A percentile compares a stretch with the other conserved stretches of the same genome.
These are phyloP conservation scores for Otocyon megalotis DNA, from an alignment of 2,113 vertebrate genomes.

Conservation along the genomic window DNA sequence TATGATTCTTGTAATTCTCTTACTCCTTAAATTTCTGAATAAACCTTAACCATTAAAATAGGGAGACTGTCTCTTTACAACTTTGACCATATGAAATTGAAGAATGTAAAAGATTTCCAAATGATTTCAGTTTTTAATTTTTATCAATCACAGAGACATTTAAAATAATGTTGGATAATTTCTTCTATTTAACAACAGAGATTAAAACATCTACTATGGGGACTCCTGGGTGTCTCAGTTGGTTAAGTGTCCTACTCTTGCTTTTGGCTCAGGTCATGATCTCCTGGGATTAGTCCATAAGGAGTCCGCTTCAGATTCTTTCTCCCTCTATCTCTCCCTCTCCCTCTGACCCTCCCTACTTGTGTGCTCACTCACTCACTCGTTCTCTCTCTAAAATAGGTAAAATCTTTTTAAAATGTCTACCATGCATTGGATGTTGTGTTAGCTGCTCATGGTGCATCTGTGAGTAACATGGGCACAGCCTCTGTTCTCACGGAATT, in stretches of 20 bases:
- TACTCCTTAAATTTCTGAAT: background rate
- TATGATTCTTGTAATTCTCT: background rate
- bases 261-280: background rate
- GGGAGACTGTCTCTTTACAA: too few species aligned
- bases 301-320: background rate
- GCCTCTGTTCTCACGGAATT: background rate
- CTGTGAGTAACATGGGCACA: background rate
- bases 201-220: background rate
- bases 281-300: background rate
- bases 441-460: background rate
- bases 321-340: background rate
- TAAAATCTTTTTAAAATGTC: background rate
- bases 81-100: background rate
- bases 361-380: too few species aligned
- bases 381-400: background rate
- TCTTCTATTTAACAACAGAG: background rate
- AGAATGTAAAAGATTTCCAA: background rate
- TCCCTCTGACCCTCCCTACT: background rate
- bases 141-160: background rate
- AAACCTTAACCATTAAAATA: background rate
- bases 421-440: background rate
- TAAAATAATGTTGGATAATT: background rate
- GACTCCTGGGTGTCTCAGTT: background rate
- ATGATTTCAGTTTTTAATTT: background rate
- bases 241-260: background rate